Base-by-base conservation (phyloP, 2,113 vertebrate species). In the Grammomys surdaster region DNA sequence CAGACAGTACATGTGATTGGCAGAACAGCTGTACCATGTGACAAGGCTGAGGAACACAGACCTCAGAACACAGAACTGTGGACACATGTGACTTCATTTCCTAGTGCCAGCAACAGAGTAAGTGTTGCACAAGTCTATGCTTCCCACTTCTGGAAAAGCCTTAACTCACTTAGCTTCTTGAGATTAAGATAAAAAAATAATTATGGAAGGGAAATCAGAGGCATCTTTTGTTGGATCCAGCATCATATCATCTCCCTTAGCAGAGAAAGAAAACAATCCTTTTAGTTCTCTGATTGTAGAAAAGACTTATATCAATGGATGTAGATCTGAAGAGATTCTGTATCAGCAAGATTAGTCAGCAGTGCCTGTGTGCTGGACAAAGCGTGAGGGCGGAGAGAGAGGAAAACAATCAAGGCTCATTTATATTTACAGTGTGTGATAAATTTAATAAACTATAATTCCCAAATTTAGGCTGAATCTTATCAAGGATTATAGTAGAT, bases 281-380 rank as follows among this genome's bases (percentile, higher is more conserved):
- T 96, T 90, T 93, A 88, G 72, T 91, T 80, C 81, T 92, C 84
- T 96, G 76, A 91, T 91, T 95, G 91, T 93, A 97, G 92, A 95
- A 94, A 94, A 97, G 96, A 94, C 33, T 75, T 58, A 67, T 48
- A 51, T 81, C 81, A 85, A 12, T 31, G 20, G 81, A 92, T 80
- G 93, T 95, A 75, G 88, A 60, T 31, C 96, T 92, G 92, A 97
- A 91, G 93, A 95, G 91, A 78, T 48, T 95, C 31, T 87, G 10
- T 54, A 92, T 92, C 65, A 77, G 63, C 63, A 90, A 82, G 87
- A 88, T 92, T 48, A 77, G 70, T 90, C 75, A 90, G 46, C n/a
- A 36, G 33, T 56, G 40, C 9, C 51, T 54, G 80, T 14, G 22
- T 17, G n/a, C 7, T 54, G 28, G n/a, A 88, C 70, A 95, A 76